phyloP scores from a whole-genome alignment of 2,888 invertebrate species.

The Ennomos fuscantarius region DNA sequence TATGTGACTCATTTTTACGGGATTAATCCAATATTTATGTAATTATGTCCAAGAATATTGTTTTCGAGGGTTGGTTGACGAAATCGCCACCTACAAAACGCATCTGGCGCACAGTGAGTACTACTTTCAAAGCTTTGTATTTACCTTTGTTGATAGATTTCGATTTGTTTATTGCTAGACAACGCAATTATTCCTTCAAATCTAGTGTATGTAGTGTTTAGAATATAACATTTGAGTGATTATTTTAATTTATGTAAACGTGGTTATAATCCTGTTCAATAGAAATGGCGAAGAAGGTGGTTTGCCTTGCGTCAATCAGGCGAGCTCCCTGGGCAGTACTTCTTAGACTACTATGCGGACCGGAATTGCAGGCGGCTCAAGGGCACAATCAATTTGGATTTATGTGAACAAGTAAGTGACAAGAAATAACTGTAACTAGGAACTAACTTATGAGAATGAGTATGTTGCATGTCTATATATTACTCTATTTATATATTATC shows the following conservation, averaged over 20 bases:
- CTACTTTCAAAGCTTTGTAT: slow-evolving; percentile 46
- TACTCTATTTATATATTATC: no score
- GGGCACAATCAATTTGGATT: slow-evolving; percentile 96
- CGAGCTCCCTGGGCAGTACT: slow-evolving; percentile 96
- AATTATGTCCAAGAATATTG: slow-evolving; percentile 87
- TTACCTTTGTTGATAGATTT: slow-evolving; percentile 68
- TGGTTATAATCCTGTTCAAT: slow-evolving; percentile 43
- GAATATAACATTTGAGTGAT: slow-evolving; percentile 7
- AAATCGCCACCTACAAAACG: slow-evolving; percentile 97
- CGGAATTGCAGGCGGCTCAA: slow-evolving; percentile 93
- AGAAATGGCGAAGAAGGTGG: slow-evolving; percentile 98
- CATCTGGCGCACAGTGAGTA: slow-evolving; percentile 96
- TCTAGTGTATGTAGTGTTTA: neutral
- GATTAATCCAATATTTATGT: slow-evolving; percentile 38
- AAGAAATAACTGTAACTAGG: neutral
- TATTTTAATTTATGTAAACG: slow-evolving; percentile 20
- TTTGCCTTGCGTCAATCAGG: slow-evolving; percentile 96
- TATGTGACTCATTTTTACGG: slow-evolving; percentile 57
- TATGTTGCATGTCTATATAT: no score
- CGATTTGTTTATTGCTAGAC: slow-evolving; percentile 42
- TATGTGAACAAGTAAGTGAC: slow-evolving; percentile 94
- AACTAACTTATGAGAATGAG: no score
- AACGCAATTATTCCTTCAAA: slow-evolving; percentile 31
- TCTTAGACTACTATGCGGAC: slow-evolving; percentile 97
- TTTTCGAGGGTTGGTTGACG: slow-evolving; percentile 97